Percentiles rank a stretch among this genome's conserved stretches.
Evolutionary conservation across 2,113 vertebrate genomes (phyloP).

Genomic region (Xenopus borealis): DNA sequence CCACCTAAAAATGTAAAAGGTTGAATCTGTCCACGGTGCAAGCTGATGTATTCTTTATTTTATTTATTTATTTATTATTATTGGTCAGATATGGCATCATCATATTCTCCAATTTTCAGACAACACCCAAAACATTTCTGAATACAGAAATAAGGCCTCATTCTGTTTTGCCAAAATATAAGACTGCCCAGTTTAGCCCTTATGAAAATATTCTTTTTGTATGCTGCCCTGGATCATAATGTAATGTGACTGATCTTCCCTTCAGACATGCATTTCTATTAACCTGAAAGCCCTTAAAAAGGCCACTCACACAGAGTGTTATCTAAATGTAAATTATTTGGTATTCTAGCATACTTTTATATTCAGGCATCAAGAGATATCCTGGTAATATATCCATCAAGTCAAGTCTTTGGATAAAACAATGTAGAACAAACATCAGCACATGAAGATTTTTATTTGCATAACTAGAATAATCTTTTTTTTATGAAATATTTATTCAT

Average conservation of each 20-base stretch:
- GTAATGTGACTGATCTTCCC: conserved; percentile 41
- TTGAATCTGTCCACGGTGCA: too few relatives aligned
- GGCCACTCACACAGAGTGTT: conserved; percentile 31
- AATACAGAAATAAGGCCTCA: not conserved
- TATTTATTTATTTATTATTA: too few relatives aligned
- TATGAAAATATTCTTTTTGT: conserved; percentile 3
- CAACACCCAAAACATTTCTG: not conserved
- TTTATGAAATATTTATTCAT: too few relatives aligned
- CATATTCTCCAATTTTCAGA: too few relatives aligned
- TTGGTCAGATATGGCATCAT: too few relatives aligned
- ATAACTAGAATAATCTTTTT: not conserved
- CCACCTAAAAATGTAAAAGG: too few relatives aligned
- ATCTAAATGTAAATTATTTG: conserved; percentile 47
- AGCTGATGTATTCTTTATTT: too few relatives aligned
- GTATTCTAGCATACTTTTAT: conserved; percentile 41
- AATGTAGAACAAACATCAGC: conserved; percentile 10
- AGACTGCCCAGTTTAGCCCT: conserved; percentile 20
- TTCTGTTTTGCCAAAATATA: conserved; percentile 5
- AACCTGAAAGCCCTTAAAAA: conserved; percentile 45
- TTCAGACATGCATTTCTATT: conserved; percentile 44
- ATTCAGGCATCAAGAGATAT: conserved; percentile 36
- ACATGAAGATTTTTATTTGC: not conserved
- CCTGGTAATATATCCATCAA: conserved; percentile 34
- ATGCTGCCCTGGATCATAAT: conserved; percentile 31
- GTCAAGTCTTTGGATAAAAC: conserved; percentile 40